Evolutionary conservation across 1,140 invertebrate genomes (phyloP).

Genomic region (Papilio aristodemus): DNA sequence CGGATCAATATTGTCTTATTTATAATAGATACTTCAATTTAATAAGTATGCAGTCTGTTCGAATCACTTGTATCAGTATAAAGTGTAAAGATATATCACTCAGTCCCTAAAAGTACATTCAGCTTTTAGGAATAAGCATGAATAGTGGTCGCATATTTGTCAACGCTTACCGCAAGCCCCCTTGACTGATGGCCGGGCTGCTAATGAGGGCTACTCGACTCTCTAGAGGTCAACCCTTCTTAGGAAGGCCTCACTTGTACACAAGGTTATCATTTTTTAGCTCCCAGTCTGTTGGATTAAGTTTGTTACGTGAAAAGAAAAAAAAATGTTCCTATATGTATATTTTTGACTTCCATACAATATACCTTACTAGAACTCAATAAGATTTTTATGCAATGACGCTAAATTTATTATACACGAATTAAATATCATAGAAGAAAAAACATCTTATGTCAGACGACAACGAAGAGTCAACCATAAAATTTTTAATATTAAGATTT

Average conservation of each 20-base stretch:
- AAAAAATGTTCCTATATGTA: no score
- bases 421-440: no score
- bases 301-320: no score
- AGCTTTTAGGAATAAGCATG: constrained; percentile 19
- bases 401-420: no score
- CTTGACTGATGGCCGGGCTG: constrained; percentile 27
- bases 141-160: constrained; percentile 19
- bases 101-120: constrained; percentile 15
- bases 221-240: constrained; percentile 28
- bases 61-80: not conserved
- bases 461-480: not conserved
- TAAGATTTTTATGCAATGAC: no score
- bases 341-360: no score
- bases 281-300: not conserved
- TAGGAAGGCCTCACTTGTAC: constrained; percentile 5
- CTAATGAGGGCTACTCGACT: constrained; percentile 19
- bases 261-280: constrained; percentile 2
- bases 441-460: no score
- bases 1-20: no score
- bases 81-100: not conserved
- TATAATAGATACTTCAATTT: no score
- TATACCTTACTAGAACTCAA: no score
- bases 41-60: no score
- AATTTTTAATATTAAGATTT: not conserved
- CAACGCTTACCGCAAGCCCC: constrained; percentile 23